Percentiles rank a stretch among this genome's conserved stretches.
These are phyloP conservation scores for Phalacrocorax carbo DNA, from an alignment of 2,113 vertebrate species.

Conservation along the genomic window DNA sequence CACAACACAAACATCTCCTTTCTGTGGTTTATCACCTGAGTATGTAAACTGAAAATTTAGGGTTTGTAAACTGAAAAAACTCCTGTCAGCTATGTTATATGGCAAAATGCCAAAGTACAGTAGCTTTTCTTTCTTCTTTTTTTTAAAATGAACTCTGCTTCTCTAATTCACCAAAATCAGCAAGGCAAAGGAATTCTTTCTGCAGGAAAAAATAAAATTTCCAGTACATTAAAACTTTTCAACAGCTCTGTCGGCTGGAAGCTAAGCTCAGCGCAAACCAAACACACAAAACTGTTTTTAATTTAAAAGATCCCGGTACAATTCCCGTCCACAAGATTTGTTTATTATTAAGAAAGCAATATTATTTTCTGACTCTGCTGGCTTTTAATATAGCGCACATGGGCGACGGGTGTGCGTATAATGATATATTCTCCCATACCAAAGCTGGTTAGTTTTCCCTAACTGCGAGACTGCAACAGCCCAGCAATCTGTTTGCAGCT, in stretches of 20 bases:
- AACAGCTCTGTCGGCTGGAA: slow-evolving; percentile 14
- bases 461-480: not conserved
- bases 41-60: not conserved
- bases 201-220: slow-evolving; percentile 51
- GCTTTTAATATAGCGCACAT: not conserved
- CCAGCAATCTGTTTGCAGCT: not conserved
- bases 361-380: slow-evolving; percentile 30
- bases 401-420: not conserved
- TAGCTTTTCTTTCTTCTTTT: not conserved
- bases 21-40: not conserved
- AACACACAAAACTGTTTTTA: slow-evolving; percentile 51
- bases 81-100: not conserved
- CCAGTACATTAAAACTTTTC: slow-evolving; percentile 34
- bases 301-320: slow-evolving; percentile 55
- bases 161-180: slow-evolving; percentile 7
- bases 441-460: not conserved
- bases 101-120: not conserved
- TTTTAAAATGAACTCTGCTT: not conserved
- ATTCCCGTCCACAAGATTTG: slow-evolving; percentile 37
- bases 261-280: slow-evolving; percentile 6
- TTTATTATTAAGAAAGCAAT: slow-evolving; percentile 70
- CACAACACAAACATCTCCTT: not conserved
- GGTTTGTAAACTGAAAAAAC: not conserved
- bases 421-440: not conserved
- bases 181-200: slow-evolving; percentile 13